These are phyloP conservation scores for Dorcus parallelipipedus DNA, from an alignment of 2,888 invertebrate species.

Conservation along the genomic window DNA sequence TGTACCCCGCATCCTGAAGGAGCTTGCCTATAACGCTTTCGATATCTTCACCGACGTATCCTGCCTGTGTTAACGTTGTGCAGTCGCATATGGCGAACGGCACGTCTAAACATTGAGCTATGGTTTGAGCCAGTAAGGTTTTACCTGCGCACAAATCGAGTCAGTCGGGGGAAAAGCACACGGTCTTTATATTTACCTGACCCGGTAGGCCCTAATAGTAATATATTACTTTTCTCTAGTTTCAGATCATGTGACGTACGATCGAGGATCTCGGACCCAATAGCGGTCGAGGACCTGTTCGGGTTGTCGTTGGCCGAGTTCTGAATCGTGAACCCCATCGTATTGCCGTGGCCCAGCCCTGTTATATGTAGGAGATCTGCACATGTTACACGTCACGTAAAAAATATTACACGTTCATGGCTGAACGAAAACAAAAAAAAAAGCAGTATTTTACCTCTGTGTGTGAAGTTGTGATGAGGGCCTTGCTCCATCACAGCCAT, in stretches of 20 bases:
- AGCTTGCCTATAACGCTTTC: conserved; percentile 97
- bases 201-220: conserved; percentile 94
- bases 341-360: conserved; percentile 67
- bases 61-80: conserved; percentile 92
- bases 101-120: conserved; percentile 96
- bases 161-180: conserved; percentile 6
- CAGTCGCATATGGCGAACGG: conserved; percentile 99
- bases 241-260: conserved; percentile 76
- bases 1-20: conserved; percentile 93
- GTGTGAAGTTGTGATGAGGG: conserved; percentile 65
- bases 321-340: conserved; percentile 58
- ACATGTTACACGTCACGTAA: conserved; percentile 25
- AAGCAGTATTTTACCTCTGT: conserved; percentile 58
- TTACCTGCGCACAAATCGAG: conserved; percentile 62
- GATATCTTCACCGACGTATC: conserved; percentile 99
- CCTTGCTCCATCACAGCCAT: conserved; percentile 62
- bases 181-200: conserved; percentile 63
- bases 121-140: conserved; percentile 94
- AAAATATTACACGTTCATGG: background rate
- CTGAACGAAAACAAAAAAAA: background rate
- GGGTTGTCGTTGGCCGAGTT: conserved; percentile 37
- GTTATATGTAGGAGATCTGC: conserved; percentile 84
- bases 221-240: conserved; percentile 94
- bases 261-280: conserved; percentile 79
- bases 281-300: conserved; percentile 31